phyloP scores from a whole-genome alignment of 2,797 vertebrate genomes.

The Syndactyla subalaris region DNA sequence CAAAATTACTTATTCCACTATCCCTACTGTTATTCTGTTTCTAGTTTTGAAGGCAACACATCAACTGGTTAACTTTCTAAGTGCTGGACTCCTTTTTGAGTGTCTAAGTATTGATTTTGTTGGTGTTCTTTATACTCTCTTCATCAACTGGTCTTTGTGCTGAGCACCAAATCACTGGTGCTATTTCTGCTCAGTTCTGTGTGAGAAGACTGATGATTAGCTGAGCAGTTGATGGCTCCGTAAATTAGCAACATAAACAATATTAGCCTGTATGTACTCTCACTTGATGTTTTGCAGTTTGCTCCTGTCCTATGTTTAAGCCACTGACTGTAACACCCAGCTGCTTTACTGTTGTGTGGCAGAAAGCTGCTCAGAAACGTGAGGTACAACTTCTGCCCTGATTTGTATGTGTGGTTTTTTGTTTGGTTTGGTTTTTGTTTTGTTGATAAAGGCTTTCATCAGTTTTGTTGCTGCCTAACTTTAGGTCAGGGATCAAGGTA shows the following conservation, averaged over 20 bases:
- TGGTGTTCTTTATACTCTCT: neutral
- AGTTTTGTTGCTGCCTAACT: neutral
- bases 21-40: neutral
- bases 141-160: neutral
- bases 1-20: neutral
- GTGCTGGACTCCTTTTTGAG: neutral
- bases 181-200: neutral
- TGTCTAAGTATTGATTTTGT: neutral
- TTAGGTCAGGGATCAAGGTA: neutral
- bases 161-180: neutral
- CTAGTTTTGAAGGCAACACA: neutral
- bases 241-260: neutral
- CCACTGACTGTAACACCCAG: fast-evolving
- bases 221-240: neutral
- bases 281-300: neutral
- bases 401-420: neutral
- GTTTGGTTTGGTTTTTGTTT: neutral
- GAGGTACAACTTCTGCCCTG: neutral
- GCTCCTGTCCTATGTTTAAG: neutral
- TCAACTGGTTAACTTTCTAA: neutral
- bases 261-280: neutral
- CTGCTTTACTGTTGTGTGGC: neutral
- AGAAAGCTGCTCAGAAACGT: neutral
- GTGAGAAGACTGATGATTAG: neutral
- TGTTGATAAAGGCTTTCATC: neutral